Conservation (phyloP, 30 jellyfish, hydroid and myxozoan species). For the Hydractinia symbiolongicarpus region DNA sequence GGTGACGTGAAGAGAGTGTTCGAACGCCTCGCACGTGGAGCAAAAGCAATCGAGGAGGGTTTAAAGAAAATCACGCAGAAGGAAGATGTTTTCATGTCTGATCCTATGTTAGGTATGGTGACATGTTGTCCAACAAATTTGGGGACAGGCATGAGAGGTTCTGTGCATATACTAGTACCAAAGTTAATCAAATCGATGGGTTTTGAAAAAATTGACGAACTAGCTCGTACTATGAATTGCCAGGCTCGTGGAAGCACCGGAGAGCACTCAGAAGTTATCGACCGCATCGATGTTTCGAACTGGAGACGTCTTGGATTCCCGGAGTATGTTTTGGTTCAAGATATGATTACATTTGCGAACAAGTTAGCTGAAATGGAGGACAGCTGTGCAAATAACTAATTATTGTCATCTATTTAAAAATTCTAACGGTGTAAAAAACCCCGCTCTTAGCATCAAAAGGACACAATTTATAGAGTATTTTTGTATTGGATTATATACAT, state of each 20-base stretch:
- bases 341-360: slow-evolving; percentile 19
- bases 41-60: slow-evolving; percentile 22
- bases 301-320: slow-evolving; percentile 28
- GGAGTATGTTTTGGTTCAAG: slow-evolving; percentile 12
- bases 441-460: too few species aligned
- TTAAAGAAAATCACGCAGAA: not conserved
- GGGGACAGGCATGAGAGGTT: slow-evolving; percentile 24
- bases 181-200: slow-evolving; percentile 20
- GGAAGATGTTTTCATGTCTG: slow-evolving; percentile 18
- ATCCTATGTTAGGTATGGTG: slow-evolving; percentile 14
- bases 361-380: slow-evolving; percentile 14
- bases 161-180: slow-evolving; percentile 7
- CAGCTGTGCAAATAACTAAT: not conserved
- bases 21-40: slow-evolving; percentile 21
- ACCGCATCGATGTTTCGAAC: slow-evolving; percentile 15
- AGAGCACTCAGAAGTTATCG: slow-evolving; percentile 26
- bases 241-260: slow-evolving; percentile 28
- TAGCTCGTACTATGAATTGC: slow-evolving; percentile 18
- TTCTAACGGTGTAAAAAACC: not conserved
- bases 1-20: slow-evolving; percentile 24
- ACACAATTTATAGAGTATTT: too few species aligned
- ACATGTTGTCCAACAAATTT: slow-evolving; percentile 21
- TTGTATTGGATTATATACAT: too few species aligned
- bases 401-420: slow-evolving; percentile 2
- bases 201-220: slow-evolving; percentile 10